Evolutionary conservation across 2,113 vertebrate species (phyloP).

Genomic region (Martes martes): DNA sequence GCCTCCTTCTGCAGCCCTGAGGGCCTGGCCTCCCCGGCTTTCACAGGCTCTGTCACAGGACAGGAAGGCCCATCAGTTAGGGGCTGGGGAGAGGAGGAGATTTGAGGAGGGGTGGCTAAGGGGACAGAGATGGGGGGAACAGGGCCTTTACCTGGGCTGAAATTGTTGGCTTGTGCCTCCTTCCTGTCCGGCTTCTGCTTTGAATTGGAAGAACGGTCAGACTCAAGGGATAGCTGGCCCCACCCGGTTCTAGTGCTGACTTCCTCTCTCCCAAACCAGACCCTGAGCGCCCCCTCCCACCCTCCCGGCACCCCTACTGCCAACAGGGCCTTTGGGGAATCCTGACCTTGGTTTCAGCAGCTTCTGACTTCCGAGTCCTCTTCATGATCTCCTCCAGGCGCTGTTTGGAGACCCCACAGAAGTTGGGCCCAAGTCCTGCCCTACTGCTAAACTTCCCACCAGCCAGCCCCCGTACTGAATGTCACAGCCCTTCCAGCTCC

Average conservation of each 20-base stretch:
- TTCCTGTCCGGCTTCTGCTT: constrained; percentile 89
- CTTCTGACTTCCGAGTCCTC: constrained; percentile 93
- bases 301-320: not conserved
- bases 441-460: not conserved
- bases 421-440: not conserved
- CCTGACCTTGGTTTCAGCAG: constrained; percentile 87
- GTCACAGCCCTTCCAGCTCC: not conserved
- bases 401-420: constrained; percentile 75
- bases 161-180: constrained; percentile 76
- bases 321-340: not conserved
- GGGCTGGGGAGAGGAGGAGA: not conserved
- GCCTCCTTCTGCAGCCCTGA: constrained; percentile 70
- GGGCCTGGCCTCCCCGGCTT: constrained; percentile 55
- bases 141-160: constrained; percentile 80
- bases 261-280: not conserved
- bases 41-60: constrained; percentile 61
- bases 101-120: not conserved
- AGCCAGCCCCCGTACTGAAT: not conserved
- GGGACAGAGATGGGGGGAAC: not conserved
- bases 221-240: not conserved
- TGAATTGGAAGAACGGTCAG: constrained; percentile 51
- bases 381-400: constrained; percentile 99
- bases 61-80: not conserved
- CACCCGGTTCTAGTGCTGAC: not conserved
- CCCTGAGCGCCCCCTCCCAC: not conserved